These are phyloP conservation scores for Kryptopterus vitreolus DNA, from an alignment of 2,797 vertebrate genomes.

Conservation along the genomic window DNA sequence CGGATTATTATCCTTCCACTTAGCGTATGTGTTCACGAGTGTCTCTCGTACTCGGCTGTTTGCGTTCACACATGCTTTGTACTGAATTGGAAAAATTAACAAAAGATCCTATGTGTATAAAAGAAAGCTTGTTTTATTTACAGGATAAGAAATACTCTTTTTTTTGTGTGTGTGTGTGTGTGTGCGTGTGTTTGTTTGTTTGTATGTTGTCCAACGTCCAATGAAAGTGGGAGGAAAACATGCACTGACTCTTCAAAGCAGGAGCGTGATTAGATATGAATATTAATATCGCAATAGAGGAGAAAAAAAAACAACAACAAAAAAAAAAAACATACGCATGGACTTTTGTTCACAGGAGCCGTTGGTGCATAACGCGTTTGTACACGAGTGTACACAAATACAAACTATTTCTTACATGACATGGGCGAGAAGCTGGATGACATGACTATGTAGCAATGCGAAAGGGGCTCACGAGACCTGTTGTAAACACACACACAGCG, in stretches of 20 bases:
- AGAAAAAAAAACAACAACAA: no score
- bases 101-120: slow-evolving; percentile 78
- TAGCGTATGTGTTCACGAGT: slow-evolving; percentile 61
- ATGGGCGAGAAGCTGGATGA: not conserved
- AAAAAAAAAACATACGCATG: slow-evolving; percentile 35
- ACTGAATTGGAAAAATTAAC: slow-evolving; percentile 69
- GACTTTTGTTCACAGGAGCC: slow-evolving; percentile 52
- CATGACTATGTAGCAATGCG: not conserved
- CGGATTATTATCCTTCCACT: slow-evolving; percentile 43
- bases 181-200: no score
- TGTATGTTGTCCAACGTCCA: not conserved
- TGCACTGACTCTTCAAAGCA: slow-evolving; percentile 52
- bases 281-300: slow-evolving; percentile 12
- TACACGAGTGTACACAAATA: slow-evolving; percentile 43
- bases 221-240: slow-evolving; percentile 36
- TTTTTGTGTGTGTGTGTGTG: no score
- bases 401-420: slow-evolving; percentile 47
- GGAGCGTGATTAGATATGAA: slow-evolving; percentile 20
- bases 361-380: slow-evolving; percentile 42
- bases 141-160: slow-evolving; percentile 82
- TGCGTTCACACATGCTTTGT: slow-evolving; percentile 74
- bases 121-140: slow-evolving; percentile 85
- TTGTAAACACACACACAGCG: slow-evolving; percentile 35
- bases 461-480: slow-evolving; percentile 24
- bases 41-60: slow-evolving; percentile 63